Conservation (phyloP, 2,888 invertebrate species). For the Rotaria socialis region DNA sequence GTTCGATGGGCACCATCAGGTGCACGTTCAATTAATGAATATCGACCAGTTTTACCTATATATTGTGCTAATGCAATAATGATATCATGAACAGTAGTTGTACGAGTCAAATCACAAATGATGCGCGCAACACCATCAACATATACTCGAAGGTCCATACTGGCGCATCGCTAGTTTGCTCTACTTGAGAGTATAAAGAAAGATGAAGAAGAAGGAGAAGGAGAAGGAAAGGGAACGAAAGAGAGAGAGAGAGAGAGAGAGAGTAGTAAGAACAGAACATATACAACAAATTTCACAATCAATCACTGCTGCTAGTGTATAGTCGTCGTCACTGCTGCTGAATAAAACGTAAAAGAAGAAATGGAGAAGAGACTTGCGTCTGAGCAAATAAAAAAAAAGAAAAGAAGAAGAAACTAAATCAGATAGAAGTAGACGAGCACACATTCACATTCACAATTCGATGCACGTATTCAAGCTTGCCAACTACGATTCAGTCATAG, state of each 20-base stretch:
- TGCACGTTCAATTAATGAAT: constrained; percentile 32
- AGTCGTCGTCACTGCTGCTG: constrained; percentile 2
- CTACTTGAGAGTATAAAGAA: not conserved
- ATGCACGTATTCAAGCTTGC: not conserved
- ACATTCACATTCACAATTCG: not conserved
- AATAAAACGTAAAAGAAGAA: not conserved
- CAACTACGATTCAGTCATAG: not conserved
- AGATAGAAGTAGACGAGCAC: not conserved
- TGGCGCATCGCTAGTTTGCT: not conserved
- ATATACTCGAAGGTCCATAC: constrained; percentile 33
- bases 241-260: not conserved
- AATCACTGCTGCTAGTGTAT: not conserved
- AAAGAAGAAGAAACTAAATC: constrained; percentile 21
- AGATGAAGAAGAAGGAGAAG: not conserved
- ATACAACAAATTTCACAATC: constrained; percentile 26
- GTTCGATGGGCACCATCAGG: constrained; percentile 13
- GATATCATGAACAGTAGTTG: constrained; percentile 32
- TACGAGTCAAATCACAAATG: constrained; percentile 35
- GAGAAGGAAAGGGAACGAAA: not conserved
- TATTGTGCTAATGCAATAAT: constrained; percentile 32
- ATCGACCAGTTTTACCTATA: constrained; percentile 20
- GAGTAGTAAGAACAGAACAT: not conserved
- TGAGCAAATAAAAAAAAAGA: constrained; percentile 16
- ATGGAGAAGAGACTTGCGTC: not conserved
- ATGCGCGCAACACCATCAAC: constrained; percentile 30